phyloP scores from a whole-genome alignment of 2,888 invertebrate species.

The Cantharis rufa region DNA sequence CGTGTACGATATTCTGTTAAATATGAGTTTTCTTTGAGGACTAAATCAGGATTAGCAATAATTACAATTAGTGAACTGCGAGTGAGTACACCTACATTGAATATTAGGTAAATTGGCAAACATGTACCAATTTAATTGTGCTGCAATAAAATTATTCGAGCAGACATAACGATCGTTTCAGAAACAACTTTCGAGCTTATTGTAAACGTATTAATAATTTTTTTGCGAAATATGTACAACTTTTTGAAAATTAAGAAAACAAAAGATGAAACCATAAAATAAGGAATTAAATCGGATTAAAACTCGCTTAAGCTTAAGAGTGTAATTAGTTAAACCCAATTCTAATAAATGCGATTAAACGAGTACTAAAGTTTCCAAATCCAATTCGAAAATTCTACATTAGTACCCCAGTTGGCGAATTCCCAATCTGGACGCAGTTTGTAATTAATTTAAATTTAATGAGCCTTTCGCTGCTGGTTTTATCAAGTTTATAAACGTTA shows the following conservation, averaged over 20 bases:
- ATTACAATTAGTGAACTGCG: background rate
- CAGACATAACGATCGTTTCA: background rate
- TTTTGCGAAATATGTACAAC: background rate
- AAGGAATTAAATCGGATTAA: slow-evolving; percentile 26
- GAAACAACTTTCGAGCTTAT: background rate
- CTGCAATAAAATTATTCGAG: background rate
- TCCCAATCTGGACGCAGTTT: slow-evolving; percentile 30
- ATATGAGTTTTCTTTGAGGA: background rate
- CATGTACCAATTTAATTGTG: background rate
- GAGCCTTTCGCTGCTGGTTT: slow-evolving; percentile 27
- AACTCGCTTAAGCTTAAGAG: slow-evolving; percentile 28
- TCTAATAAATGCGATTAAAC: slow-evolving; percentile 31
- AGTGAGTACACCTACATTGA: background rate
- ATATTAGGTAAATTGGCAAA: background rate
- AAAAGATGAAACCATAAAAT: slow-evolving; percentile 17
- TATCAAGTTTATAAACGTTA: slow-evolving; percentile 29
- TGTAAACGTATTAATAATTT: background rate
- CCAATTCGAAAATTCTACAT: slow-evolving; percentile 27
- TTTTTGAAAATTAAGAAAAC: background rate
- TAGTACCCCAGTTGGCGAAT: slow-evolving; percentile 29
- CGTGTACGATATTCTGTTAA: background rate
- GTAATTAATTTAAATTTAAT: slow-evolving; percentile 31
- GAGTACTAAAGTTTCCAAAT: slow-evolving; percentile 27
- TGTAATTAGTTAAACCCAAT: slow-evolving; percentile 30
- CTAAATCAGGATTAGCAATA: background rate